Percentiles rank a stretch among this genome's conserved stretches.
These are phyloP conservation scores for Cremastinae sp. DNA, from an alignment of 2,888 invertebrate species.

Conservation along the genomic window DNA sequence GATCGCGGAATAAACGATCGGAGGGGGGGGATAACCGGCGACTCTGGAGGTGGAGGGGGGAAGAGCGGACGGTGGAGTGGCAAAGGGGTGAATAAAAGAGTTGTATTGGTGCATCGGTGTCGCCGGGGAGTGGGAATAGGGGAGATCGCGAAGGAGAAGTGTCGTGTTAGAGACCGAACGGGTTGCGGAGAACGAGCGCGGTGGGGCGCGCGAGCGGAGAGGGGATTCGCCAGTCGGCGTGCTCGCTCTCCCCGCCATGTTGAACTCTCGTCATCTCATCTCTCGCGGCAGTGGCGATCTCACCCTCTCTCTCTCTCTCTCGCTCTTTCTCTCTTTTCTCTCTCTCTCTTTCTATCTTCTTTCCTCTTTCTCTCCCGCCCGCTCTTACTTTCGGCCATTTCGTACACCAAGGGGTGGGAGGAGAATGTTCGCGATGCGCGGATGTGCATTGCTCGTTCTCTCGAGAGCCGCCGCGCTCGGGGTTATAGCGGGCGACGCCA, in stretches of 20 bases:
- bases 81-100: slow-evolving; percentile 42
- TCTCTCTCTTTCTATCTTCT: not conserved
- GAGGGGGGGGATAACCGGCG: slow-evolving; percentile 24
- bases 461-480: no score
- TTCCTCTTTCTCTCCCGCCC: slow-evolving; percentile 58
- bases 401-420: slow-evolving; percentile 51
- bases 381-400: slow-evolving; percentile 61
- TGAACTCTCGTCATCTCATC: slow-evolving; percentile 42
- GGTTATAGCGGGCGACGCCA: slow-evolving; percentile 40
- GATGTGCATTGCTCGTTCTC: slow-evolving; percentile 75
- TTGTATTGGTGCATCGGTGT: slow-evolving; percentile 24
- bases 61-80: slow-evolving; percentile 43
- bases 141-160: slow-evolving; percentile 26
- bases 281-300: no score
- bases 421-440: slow-evolving; percentile 77
- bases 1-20: not conserved
- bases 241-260: slow-evolving; percentile 34
- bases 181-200: slow-evolving; percentile 50
- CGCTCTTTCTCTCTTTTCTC: no score
- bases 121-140: slow-evolving; percentile 6
- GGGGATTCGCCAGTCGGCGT: slow-evolving; percentile 65
- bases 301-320: not conserved
- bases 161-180: slow-evolving; percentile 53
- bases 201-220: slow-evolving; percentile 78
- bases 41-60: slow-evolving; percentile 46